Evolutionary conservation across 2,113 vertebrate genomes (phyloP).

Genomic region (Platichthys flesus): DNA sequence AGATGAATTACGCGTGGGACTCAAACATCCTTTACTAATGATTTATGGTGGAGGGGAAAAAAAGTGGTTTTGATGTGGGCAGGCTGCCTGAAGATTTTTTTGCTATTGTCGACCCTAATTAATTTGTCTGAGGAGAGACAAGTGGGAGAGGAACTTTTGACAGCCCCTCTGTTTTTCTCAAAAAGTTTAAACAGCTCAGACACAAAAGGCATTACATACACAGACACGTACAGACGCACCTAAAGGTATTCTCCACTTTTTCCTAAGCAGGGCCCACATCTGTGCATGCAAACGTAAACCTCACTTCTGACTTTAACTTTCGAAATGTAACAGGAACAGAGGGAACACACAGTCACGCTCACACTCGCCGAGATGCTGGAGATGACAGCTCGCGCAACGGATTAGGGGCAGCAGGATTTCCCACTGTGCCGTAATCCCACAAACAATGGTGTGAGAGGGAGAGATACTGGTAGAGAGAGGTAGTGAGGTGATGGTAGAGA

Average conservation of each 20-base stretch:
- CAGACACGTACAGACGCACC: background rate
- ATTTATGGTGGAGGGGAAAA: conserved; percentile 23
- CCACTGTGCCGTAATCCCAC: conserved; percentile 49
- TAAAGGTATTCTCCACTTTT: background rate
- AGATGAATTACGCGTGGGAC: conserved; percentile 34
- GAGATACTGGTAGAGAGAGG: background rate
- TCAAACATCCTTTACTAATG: conserved; percentile 43
- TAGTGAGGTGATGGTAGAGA: background rate
- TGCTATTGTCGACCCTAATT: conserved; percentile 43
- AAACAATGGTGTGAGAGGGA: conserved; percentile 39
- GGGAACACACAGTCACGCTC: background rate
- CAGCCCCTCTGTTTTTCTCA: conserved; percentile 28
- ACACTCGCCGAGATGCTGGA: background rate
- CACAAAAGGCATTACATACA: background rate
- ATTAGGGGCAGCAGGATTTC: conserved; percentile 54
- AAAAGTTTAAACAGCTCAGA: conserved; percentile 25
- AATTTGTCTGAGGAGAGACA: conserved; percentile 47
- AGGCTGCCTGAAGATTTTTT: conserved; percentile 54
- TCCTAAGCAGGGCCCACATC: background rate
- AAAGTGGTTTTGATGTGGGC: conserved; percentile 42
- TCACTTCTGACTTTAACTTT: background rate
- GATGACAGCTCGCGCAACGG: conserved; percentile 50
- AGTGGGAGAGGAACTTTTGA: conserved; percentile 19
- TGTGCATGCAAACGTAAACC: background rate
- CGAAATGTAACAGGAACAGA: background rate